These are phyloP conservation scores for Ormyrus thymus DNA, from an alignment of 2,888 invertebrate species.

Conservation along the genomic window DNA sequence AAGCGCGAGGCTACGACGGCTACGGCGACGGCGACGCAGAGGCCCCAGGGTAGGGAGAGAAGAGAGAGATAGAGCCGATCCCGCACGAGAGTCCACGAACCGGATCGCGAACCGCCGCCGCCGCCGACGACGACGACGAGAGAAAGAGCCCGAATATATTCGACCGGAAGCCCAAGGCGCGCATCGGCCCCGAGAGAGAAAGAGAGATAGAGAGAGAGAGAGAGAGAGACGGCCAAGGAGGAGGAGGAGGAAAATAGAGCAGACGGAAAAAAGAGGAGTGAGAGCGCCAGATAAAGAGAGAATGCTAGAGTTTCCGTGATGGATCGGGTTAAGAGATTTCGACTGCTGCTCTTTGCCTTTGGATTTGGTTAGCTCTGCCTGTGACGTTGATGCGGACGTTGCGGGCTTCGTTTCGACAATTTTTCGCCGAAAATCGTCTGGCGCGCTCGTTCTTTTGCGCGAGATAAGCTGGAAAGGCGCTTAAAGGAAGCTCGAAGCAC, in stretches of 20 bases:
- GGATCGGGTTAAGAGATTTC: no score
- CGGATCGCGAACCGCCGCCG: constrained; percentile 55
- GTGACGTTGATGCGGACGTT: no score
- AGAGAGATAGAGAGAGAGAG: no score
- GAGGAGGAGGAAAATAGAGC: constrained; percentile 47
- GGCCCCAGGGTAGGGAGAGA: background rate
- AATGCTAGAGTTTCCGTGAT: no score
- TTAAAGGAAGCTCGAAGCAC: no score
- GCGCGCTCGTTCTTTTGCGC: no score
- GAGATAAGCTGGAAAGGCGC: no score
- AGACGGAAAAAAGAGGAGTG: constrained; percentile 42
- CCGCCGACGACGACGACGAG: background rate
- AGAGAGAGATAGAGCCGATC: constrained; percentile 59
- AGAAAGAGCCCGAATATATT: constrained; percentile 62
- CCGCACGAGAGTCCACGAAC: constrained; percentile 63
- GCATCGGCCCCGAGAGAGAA: no score
- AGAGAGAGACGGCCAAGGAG: constrained; percentile 11
- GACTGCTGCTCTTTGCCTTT: no score
- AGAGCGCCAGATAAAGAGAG: constrained; percentile 19
- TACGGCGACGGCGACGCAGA: constrained; percentile 7
- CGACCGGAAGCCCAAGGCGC: constrained; percentile 63
- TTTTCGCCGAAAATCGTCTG: no score
- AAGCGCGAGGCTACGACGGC: constrained; percentile 6
- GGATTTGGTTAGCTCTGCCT: no score
- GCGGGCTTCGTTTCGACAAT: no score